Evolutionary conservation across 1,140 invertebrate genomes (phyloP).

Genomic region (Atta cephalotes): DNA sequence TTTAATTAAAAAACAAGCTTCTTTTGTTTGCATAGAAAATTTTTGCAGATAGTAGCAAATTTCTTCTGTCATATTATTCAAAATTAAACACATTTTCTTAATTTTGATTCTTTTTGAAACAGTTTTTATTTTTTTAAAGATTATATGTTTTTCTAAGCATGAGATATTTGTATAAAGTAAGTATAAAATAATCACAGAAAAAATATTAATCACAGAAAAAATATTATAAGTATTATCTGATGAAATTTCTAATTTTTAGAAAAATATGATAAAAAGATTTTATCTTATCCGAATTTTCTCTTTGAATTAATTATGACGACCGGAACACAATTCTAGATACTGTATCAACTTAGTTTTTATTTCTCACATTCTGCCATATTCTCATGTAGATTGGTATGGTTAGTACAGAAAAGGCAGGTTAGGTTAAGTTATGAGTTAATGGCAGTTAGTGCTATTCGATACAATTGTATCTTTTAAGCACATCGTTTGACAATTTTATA

Average conservation of each 20-base stretch:
- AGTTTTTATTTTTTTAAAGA: background rate
- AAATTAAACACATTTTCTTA: conserved; percentile 12
- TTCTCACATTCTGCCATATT: too few species aligned
- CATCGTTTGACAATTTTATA: background rate
- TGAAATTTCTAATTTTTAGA: background rate
- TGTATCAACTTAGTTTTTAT: background rate
- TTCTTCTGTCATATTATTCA: background rate
- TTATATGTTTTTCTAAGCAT: background rate
- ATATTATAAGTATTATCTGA: background rate
- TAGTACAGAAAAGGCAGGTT: background rate
- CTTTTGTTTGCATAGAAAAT: conserved; percentile 11
- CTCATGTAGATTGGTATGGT: background rate
- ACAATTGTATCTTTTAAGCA: background rate
- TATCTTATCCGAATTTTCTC: conserved; percentile 1
- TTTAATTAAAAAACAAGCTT: background rate
- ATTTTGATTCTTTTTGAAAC: background rate
- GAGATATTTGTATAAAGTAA: conserved; percentile 13
- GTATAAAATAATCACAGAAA: background rate
- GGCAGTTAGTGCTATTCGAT: background rate
- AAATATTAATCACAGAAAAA: background rate
- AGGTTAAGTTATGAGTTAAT: too few species aligned
- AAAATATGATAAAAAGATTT: background rate
- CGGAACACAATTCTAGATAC: background rate
- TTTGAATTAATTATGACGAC: background rate
- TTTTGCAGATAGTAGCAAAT: conserved; percentile 33